Percentiles rank a stretch among this genome's conserved stretches.
phyloP scores from a whole-genome alignment of 2,888 invertebrate species.

The Agrotis puta region DNA sequence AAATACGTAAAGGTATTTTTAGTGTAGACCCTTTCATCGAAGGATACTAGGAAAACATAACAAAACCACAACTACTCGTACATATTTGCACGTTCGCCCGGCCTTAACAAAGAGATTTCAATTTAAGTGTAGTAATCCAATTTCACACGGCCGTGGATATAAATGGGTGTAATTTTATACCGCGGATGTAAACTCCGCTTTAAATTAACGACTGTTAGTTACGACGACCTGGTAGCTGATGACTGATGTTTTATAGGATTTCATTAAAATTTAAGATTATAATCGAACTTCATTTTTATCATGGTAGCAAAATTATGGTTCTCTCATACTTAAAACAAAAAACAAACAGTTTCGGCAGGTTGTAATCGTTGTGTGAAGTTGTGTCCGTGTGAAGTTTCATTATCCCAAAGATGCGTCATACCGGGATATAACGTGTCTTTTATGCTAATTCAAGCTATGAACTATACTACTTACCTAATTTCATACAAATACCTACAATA shows the following conservation, averaged over 20 bases:
- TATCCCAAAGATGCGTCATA: too few relatives aligned
- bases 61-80: slow-evolving; percentile 46
- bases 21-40: slow-evolving; percentile 19
- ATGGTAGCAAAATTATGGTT: too few relatives aligned
- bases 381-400: too few relatives aligned
- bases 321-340: too few relatives aligned
- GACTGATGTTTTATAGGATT: slow-evolving; percentile 47
- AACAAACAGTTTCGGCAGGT: too few relatives aligned
- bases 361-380: too few relatives aligned
- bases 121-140: slow-evolving; percentile 81
- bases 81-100: slow-evolving; percentile 36
- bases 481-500: too few relatives aligned
- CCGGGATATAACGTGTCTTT: too few relatives aligned
- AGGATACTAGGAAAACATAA: slow-evolving; percentile 27
- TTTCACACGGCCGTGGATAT: slow-evolving; percentile 80
- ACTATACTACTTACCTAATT: too few relatives aligned
- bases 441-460: too few relatives aligned
- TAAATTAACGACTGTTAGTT: slow-evolving; percentile 69
- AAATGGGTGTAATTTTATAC: slow-evolving; percentile 77
- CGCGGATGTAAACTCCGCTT: slow-evolving; percentile 62
- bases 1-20: slow-evolving; percentile 12
- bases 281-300: not conserved
- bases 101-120: slow-evolving; percentile 76
- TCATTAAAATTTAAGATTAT: slow-evolving; percentile 18
- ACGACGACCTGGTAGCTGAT: slow-evolving; percentile 62